Percentiles rank a stretch among this genome's conserved stretches.
Conservation (phyloP, 2,113 vertebrate species). For the Embiotoca jacksoni region DNA sequence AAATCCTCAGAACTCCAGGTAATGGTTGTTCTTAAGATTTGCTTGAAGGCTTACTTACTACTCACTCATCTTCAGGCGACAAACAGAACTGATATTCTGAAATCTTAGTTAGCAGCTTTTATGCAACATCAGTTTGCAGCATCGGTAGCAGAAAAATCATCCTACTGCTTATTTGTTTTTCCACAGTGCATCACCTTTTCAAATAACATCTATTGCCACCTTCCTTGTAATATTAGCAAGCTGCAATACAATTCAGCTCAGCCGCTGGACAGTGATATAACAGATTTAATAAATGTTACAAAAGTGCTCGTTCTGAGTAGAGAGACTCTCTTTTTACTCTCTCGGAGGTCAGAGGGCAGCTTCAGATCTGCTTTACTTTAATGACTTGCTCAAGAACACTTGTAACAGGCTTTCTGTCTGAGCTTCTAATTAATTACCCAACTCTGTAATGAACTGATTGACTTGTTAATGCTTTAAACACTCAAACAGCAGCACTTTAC, state of each 20-base stretch:
- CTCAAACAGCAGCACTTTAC: no score
- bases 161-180: neutral
- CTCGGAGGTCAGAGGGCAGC: conserved; percentile 23
- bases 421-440: conserved; percentile 2
- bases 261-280: neutral
- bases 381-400: conserved; percentile 23
- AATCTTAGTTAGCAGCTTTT: conserved; percentile 5
- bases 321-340: conserved; percentile 14
- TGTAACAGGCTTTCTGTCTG: neutral
- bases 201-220: conserved; percentile 9
- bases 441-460: no score
- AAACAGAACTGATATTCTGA: neutral
- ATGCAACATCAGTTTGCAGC: neutral
- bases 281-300: neutral
- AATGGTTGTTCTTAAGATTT: neutral
- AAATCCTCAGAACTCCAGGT: conserved; percentile 4
- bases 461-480: no score
- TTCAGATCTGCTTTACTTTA: conserved; percentile 14
- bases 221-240: neutral
- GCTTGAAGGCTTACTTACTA: conserved; percentile 22
- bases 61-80: neutral
- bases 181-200: conserved; percentile 1
- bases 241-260: conserved; percentile 3
- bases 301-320: neutral
- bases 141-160: neutral